Conservation (phyloP, 1,140 invertebrate species). For the Drosophila dunni region DNA sequence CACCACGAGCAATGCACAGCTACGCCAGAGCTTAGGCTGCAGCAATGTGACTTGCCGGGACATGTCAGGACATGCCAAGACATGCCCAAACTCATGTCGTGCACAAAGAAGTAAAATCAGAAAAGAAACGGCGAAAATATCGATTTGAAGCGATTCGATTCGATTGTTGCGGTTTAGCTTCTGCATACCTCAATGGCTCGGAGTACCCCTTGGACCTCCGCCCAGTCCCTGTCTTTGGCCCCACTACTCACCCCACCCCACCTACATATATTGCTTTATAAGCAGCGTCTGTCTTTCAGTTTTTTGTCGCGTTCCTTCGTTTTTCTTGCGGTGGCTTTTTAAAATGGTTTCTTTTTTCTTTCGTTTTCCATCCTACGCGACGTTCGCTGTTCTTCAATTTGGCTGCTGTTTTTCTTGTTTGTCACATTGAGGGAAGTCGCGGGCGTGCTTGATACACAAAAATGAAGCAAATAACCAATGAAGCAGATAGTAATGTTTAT, state of each 20-base stretch:
- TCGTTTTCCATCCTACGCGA: neutral
- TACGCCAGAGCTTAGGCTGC: conserved; percentile 42
- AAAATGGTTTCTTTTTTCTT: conserved; percentile 36
- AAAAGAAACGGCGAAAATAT: conserved; percentile 58
- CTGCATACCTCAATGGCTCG: conserved; percentile 9
- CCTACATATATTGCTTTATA: conserved; percentile 70
- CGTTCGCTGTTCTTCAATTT: conserved; percentile 53
- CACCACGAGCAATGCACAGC: conserved; percentile 50
- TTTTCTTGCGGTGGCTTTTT: conserved; percentile 39
- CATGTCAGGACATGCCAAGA: neutral
- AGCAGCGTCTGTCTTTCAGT: conserved; percentile 65
- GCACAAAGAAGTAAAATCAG: conserved; percentile 30
- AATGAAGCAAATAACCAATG: conserved; percentile 76
- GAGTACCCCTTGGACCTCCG: too few species aligned
- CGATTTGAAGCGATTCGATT: conserved; percentile 59
- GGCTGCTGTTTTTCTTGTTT: conserved; percentile 73
- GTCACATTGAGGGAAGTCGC: conserved; percentile 22
- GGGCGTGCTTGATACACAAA: conserved; percentile 8
- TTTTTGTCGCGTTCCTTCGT: neutral
- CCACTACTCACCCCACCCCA: neutral
- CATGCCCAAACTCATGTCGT: conserved; percentile 1
- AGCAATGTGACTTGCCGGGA: conserved; percentile 16
- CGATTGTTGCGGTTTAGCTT: conserved; percentile 38
- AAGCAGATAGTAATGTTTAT: conserved; percentile 83
- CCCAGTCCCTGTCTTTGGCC: neutral